Percentiles rank a stretch among this genome's conserved stretches.
Evolutionary conservation across 2,888 invertebrate species (phyloP).

Genomic region (Aphodius granarius): DNA sequence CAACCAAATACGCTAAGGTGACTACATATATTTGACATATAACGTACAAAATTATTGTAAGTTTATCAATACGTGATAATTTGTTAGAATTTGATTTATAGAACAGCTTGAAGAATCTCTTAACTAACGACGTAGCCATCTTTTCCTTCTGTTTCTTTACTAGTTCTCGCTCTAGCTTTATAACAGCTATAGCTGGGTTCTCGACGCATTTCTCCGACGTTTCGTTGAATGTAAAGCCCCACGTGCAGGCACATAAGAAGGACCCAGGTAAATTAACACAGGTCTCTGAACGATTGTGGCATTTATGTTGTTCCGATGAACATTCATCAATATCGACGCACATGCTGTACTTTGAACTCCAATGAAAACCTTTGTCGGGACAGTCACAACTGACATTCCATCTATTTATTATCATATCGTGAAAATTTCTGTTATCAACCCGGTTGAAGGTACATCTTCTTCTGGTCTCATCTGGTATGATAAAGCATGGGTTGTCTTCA

Average conservation of each 20-base stretch:
- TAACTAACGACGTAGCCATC: conserved; percentile 21
- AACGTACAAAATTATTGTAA: no score
- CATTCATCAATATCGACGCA: conserved; percentile 69
- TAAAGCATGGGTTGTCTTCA: conserved; percentile 58
- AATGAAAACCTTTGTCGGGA: conserved; percentile 56
- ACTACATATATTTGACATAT: no score
- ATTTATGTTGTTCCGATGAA: conserved; percentile 47
- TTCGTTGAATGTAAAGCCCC: conserved; percentile 52
- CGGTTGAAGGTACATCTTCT: conserved; percentile 47
- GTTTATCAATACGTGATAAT: no score
- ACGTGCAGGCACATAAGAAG: conserved; percentile 57
- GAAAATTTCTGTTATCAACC: conserved; percentile 48
- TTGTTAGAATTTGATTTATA: no score
- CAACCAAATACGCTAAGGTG: no score
- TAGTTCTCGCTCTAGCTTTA: conserved; percentile 38
- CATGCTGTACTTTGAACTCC: conserved; percentile 63
- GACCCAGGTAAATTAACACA: conserved; percentile 61
- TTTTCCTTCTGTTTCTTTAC: conserved; percentile 12
- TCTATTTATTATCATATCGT: conserved; percentile 57
- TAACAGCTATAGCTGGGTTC: conserved; percentile 40
- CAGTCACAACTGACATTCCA: conserved; percentile 67
- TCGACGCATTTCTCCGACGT: conserved; percentile 39
- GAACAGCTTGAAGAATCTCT: conserved; percentile 19
- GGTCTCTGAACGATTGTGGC: conserved; percentile 53
- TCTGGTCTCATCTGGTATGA: conserved; percentile 45